Evolutionary conservation across 2,888 invertebrate genomes (phyloP).

Genomic region (Platypus cylindrus): DNA sequence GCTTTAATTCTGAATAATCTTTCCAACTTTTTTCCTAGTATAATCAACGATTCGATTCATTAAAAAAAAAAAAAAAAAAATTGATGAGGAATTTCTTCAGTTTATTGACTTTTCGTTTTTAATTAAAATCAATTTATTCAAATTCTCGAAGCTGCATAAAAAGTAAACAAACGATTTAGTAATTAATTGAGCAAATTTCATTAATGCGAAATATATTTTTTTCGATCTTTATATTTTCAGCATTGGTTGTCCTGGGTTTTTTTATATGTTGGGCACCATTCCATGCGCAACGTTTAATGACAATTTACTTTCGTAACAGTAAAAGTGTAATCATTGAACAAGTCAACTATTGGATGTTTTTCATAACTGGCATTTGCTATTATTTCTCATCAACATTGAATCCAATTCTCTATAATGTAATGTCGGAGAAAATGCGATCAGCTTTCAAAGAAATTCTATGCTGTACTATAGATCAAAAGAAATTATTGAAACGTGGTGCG

Average conservation of each 20-base stretch:
- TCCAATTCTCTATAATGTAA: constrained; percentile 76
- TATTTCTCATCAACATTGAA: constrained; percentile 71
- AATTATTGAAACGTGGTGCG: constrained; percentile 3
- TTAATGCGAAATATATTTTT: background rate
- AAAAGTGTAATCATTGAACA: constrained; percentile 51
- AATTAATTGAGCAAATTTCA: no score
- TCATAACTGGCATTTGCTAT: constrained; percentile 67
- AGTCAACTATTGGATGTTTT: constrained; percentile 72
- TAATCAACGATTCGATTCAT: no score
- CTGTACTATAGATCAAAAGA: constrained; percentile 42
- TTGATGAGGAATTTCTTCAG: no score
- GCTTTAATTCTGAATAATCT: no score
- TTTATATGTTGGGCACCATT: constrained; percentile 96
- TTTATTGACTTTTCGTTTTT: no score
- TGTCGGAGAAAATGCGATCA: constrained; percentile 60
- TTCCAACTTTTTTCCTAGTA: no score
- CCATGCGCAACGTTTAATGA: constrained; percentile 81
- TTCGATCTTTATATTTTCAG: constrained; percentile 40
- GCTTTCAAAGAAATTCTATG: constrained; percentile 67
- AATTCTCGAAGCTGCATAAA: no score
- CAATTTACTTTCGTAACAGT: constrained; percentile 55
- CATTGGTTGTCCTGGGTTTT: constrained; percentile 85
- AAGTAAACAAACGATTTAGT: no score
- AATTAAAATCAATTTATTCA: no score
- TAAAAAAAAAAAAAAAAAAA: no score